These are phyloP conservation scores for Hylia prasina DNA, from an alignment of 2,113 vertebrate species.

Conservation along the genomic window DNA sequence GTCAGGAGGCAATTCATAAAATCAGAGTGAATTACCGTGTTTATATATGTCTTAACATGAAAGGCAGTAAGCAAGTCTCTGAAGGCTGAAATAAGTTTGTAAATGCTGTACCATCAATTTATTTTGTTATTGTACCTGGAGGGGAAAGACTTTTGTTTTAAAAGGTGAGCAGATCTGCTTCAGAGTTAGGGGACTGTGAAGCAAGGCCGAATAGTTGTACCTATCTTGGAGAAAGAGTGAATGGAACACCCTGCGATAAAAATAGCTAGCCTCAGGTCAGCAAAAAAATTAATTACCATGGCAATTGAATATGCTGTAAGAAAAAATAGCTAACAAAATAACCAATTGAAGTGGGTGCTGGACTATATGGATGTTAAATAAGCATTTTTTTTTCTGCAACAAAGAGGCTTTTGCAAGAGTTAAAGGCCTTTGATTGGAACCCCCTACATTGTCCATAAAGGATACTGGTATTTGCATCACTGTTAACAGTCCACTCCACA, in stretches of 20 bases:
- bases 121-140: slow-evolving; percentile 7
- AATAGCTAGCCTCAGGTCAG: slow-evolving; percentile 10
- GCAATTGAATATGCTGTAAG: not conserved
- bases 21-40: slow-evolving; percentile 37
- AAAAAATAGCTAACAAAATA: slow-evolving; percentile 23
- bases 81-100: slow-evolving; percentile 19
- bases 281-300: slow-evolving; percentile 9
- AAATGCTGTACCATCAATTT: slow-evolving; percentile 7
- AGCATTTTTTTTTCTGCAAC: not conserved
- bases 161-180: slow-evolving; percentile 40
- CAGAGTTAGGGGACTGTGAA: slow-evolving; percentile 32
- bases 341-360: not conserved
- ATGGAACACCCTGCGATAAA: not conserved
- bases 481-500: not conserved
- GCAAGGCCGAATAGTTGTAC: not conserved
- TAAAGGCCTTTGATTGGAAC: not conserved
- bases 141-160: slow-evolving; percentile 13
- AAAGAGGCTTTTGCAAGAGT: not conserved
- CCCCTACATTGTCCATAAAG: not conserved
- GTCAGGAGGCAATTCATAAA: slow-evolving; percentile 51
- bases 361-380: not conserved
- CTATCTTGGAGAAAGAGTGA: not conserved
- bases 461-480: not conserved
- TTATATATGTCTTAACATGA: slow-evolving; percentile 14
- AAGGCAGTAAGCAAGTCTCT: slow-evolving; percentile 24